These are phyloP conservation scores for Sinopyrophorus schimmeli DNA, from an alignment of 2,888 invertebrate species.

Conservation along the genomic window DNA sequence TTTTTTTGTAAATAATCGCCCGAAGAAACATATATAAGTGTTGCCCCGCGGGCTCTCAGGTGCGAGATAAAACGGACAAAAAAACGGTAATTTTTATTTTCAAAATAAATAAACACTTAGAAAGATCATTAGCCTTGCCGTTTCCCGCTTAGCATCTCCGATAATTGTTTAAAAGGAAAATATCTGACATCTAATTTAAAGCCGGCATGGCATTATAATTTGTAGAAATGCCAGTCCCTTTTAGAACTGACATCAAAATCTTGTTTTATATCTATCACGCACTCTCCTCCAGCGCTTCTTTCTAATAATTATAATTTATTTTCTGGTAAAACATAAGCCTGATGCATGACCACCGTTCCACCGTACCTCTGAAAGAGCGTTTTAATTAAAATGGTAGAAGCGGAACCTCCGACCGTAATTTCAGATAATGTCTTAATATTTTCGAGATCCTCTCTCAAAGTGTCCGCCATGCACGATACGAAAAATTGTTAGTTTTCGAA, in stretches of 20 bases:
- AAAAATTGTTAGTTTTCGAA: not conserved
- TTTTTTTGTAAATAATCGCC: no score
- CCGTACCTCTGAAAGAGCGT: constrained; percentile 14
- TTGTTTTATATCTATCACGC: constrained; percentile 25
- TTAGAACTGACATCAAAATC: constrained; percentile 20
- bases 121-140: no score
- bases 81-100: no score
- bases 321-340: constrained; percentile 15
- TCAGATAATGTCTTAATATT: constrained; percentile 18
- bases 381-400: constrained; percentile 23
- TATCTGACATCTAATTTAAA: constrained; percentile 5
- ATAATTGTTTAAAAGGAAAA: constrained; percentile 15
- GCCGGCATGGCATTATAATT: constrained; percentile 14
- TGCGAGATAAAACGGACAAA: no score
- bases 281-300: constrained; percentile 17
- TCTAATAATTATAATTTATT: constrained; percentile 23
- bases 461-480: no score
- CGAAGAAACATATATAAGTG: no score
- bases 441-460: no score
- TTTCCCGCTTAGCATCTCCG: no score
- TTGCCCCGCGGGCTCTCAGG: no score
- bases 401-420: constrained; percentile 8
- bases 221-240: constrained; percentile 12
- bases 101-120: not conserved
- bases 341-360: constrained; percentile 20